Conservation (phyloP, 2,113 vertebrate species). For the Cnemophilus loriae region DNA sequence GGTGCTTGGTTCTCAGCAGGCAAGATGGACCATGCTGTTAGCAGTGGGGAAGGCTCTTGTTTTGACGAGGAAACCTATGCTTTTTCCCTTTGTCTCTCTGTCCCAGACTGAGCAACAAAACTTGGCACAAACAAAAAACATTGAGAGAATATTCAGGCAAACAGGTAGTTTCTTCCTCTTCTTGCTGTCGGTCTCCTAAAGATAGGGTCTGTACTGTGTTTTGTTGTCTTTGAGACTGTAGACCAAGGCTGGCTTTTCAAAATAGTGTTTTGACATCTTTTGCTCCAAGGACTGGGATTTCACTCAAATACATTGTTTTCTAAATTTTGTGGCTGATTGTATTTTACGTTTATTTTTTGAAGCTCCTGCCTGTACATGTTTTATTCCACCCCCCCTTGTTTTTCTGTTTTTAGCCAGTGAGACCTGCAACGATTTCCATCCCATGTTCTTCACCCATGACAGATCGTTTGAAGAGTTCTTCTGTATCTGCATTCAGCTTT, state of each 20-base stretch:
- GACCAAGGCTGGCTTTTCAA: not conserved
- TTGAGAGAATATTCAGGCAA: not conserved
- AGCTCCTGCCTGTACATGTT: not conserved
- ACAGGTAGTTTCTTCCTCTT: not conserved
- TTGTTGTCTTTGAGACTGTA: not conserved
- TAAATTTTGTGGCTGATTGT: not conserved
- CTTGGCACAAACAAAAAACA: not conserved
- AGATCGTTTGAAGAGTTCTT: slow-evolving; percentile 96
- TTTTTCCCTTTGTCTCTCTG: not conserved
- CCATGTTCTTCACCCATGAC: slow-evolving; percentile 99
- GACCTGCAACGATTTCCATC: slow-evolving; percentile 98
- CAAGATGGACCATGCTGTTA: not conserved
- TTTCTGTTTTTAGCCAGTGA: slow-evolving; percentile 88
- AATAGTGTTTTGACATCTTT: not conserved
- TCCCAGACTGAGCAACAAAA: not conserved
- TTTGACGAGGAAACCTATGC: not conserved
- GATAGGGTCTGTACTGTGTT: not conserved
- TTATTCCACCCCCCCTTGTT: slow-evolving; percentile 21
- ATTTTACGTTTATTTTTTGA: not conserved
- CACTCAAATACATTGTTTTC: not conserved
- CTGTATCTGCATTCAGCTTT: slow-evolving; percentile 98
- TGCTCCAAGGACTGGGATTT: not conserved
- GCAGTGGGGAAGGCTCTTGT: not conserved
- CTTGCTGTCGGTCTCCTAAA: not conserved
- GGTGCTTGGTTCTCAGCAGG: not conserved